Conservation (phyloP, 2,888 invertebrate genomes). For the Toxonevra muliebris region DNA sequence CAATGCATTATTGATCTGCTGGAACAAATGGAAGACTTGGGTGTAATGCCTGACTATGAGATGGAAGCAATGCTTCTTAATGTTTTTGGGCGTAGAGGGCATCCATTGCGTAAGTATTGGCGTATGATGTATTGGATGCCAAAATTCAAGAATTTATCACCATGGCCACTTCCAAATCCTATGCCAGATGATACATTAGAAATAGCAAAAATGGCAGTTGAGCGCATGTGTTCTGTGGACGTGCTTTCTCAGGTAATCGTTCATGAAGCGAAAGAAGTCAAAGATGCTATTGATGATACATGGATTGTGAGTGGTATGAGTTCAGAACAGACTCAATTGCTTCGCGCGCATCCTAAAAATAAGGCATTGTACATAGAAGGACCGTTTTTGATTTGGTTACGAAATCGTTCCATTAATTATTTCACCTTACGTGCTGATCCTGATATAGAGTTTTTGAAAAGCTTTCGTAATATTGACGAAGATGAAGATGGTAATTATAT, state of each 20-base stretch:
- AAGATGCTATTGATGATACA: constrained; percentile 83
- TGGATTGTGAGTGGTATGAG: constrained; percentile 93
- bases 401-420: constrained; percentile 79
- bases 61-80: constrained; percentile 83
- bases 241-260: constrained; percentile 72
- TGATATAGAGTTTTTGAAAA: constrained; percentile 64
- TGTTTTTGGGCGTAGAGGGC: constrained; percentile 82
- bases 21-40: constrained; percentile 94
- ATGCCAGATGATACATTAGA: constrained; percentile 81
- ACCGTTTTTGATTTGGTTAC: constrained; percentile 81
- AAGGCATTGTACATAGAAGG: constrained; percentile 85
- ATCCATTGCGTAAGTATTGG: constrained; percentile 79
- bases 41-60: constrained; percentile 92
- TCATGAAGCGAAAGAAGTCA: constrained; percentile 75
- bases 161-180: constrained; percentile 82
- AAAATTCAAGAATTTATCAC: constrained; percentile 90
- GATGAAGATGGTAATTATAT: constrained; percentile 73
- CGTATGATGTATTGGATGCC: constrained; percentile 92
- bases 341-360: constrained; percentile 71
- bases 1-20: constrained; percentile 86
- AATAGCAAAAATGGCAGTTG: constrained; percentile 83
- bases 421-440: constrained; percentile 83
- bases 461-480: constrained; percentile 67
- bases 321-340: constrained; percentile 75
- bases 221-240: constrained; percentile 86